Percentiles rank a stretch among this genome's conserved stretches.
Evolutionary conservation across 53 echinoderm and acorn worm genomes (phyloP).

Genomic region (Paelopatides confundens): DNA sequence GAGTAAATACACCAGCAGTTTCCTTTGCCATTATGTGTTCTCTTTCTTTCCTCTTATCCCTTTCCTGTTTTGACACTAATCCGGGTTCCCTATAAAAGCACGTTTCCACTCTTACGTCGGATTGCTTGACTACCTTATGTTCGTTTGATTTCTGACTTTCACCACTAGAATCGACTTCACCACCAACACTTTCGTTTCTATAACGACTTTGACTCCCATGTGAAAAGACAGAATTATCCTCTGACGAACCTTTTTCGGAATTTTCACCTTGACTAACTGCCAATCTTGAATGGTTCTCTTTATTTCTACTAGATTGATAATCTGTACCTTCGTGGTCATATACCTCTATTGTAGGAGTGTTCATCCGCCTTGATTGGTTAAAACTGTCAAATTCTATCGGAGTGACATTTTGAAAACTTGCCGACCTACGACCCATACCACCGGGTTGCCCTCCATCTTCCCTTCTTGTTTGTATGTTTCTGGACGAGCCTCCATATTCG

Average conservation of each 20-base stretch:
- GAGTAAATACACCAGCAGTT: background rate
- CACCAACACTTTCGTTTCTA: background rate
- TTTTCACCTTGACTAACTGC: background rate
- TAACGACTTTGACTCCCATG: background rate
- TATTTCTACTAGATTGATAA: too few relatives aligned
- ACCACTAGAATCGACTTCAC: background rate
- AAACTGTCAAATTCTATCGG: background rate
- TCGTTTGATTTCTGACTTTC: conserved; percentile 1
- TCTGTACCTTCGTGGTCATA: background rate
- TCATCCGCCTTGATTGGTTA: background rate
- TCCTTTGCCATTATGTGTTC: conserved; percentile 43
- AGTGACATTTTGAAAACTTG: conserved; percentile 2
- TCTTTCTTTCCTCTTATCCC: conserved; percentile 52
- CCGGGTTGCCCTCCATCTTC: background rate
- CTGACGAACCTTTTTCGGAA: conserved; percentile 26
- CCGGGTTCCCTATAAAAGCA: conserved; percentile 74
- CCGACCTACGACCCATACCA: background rate
- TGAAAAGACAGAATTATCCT: conserved; percentile 39
- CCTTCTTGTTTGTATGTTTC: background rate
- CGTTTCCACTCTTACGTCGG: conserved; percentile 46
- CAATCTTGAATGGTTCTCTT: background rate
- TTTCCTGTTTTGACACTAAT: conserved; percentile 45
- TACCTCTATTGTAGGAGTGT: background rate
- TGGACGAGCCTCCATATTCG: background rate
- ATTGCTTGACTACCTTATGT: background rate